phyloP scores from a whole-genome alignment of 2,797 vertebrate species.

The Liasis olivaceus region DNA sequence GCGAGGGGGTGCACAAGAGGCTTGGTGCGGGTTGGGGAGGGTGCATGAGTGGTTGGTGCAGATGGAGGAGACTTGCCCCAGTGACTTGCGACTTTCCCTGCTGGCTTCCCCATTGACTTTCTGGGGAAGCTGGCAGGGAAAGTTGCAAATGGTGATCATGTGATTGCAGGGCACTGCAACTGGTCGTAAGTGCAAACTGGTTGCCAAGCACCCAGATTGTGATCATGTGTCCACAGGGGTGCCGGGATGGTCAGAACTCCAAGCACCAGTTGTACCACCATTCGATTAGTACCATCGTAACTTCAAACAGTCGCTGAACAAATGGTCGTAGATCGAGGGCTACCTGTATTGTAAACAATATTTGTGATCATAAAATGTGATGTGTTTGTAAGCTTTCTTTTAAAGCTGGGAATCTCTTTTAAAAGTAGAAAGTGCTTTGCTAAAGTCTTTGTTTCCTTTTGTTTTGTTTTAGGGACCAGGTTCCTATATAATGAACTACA shows the following conservation, averaged over 20 bases:
- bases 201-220: not conserved
- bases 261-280: not conserved
- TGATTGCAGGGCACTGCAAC: not conserved
- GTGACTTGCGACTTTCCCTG: not conserved
- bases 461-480: slow-evolving; percentile 88
- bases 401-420: not conserved
- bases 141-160: not conserved
- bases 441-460: not conserved
- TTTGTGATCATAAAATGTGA: not conserved
- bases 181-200: not conserved
- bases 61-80: not conserved
- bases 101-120: not conserved
- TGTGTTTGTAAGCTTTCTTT: not conserved
- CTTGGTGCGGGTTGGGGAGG: not conserved
- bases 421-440: not conserved
- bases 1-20: no score
- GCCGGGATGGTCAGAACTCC: not conserved
- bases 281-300: not conserved
- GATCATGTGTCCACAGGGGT: not conserved
- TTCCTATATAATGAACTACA: slow-evolving; percentile 99
- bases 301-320: not conserved
- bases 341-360: not conserved
- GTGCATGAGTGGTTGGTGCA: not conserved
- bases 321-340: not conserved
- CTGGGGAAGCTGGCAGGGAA: not conserved